Base-by-base conservation (phyloP, 1,140 invertebrate genomes). In the Solenopsis invicta region DNA sequence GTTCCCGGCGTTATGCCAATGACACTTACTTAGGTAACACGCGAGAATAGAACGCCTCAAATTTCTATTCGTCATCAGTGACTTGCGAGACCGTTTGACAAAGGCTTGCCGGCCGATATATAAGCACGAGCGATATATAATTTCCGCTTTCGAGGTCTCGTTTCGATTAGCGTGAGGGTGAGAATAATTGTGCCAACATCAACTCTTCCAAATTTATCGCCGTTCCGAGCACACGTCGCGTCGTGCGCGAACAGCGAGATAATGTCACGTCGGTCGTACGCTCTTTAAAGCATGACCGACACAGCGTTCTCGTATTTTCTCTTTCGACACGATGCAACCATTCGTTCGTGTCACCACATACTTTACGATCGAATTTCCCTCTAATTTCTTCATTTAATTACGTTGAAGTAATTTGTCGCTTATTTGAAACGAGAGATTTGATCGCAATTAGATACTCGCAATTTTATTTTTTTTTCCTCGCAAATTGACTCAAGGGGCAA, bases 201-300 rank as follows among this genome's bases (percentile, higher is more conserved):
- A 62, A 90, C 87, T 90, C 89, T 90, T 90, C 89, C 89, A 90
- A 90, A 90, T 87, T 67, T 34, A 77, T 85, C 62, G 86, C 52
- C 64, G 76, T 78, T 61, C 59, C 61, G 74, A 80, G 48, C 72
- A 50, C 21, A 50, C 13, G 16, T 69, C 66, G 45, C 45, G 45
- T 64, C 76, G 34, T 45, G n/a, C 61, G 61, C 64, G 34, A 69
- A 69, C 77, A 69, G 69, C 34, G 48, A 45, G 21, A 71, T 80
- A 72, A 72, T 29, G 18, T 75, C 41, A n/a, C 29, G 54, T 82
- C 59, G 16, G n/a, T 75, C 41, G 69, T n/a, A 21, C 24, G n/a
- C n/a, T 41, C 10, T 61, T 61, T 4, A 21, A 59, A 74, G 52
- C 69, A 12, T 61, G 80, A 61, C 41, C 18, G 50, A 24, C 18